phyloP scores from a whole-genome alignment of 92 coral and sea anemone species.

The Bergia sp. region DNA sequence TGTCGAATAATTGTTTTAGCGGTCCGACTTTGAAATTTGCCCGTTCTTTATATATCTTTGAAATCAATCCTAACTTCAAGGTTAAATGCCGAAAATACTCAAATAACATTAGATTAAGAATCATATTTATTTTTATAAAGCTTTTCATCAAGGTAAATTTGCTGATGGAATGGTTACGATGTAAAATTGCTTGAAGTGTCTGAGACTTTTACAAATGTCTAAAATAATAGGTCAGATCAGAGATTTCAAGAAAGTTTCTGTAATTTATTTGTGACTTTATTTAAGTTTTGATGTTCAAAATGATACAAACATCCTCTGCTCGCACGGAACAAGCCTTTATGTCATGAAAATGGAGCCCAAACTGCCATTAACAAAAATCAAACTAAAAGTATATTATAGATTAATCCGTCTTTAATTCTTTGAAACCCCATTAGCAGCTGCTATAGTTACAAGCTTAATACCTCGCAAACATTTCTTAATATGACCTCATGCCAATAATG shows the following conservation, averaged over 20 bases:
- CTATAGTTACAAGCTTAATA: constrained; percentile 69
- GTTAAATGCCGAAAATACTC: not conserved
- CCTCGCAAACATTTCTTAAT: constrained; percentile 70
- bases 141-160: not conserved
- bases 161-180: not conserved
- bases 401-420: constrained; percentile 45
- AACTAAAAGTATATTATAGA: constrained; percentile 43
- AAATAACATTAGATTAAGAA: not conserved
- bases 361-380: constrained; percentile 33
- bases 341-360: constrained; percentile 9
- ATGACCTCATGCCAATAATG: constrained; percentile 27
- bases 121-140: not conserved
- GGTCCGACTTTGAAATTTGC: not conserved
- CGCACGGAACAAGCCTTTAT: not conserved
- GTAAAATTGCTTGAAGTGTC: not conserved
- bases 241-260: not conserved
- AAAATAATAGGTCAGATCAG: not conserved
- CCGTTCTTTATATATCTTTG: not conserved
- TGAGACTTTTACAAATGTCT: not conserved
- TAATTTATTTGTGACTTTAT: not conserved
- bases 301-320: not conserved
- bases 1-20: constrained; percentile 7
- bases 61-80: not conserved
- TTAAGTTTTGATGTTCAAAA: not conserved
- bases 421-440: constrained; percentile 52